Evolutionary conservation across 2,113 vertebrate genomes (phyloP).

Genomic region (Cebidichthys violaceus): DNA sequence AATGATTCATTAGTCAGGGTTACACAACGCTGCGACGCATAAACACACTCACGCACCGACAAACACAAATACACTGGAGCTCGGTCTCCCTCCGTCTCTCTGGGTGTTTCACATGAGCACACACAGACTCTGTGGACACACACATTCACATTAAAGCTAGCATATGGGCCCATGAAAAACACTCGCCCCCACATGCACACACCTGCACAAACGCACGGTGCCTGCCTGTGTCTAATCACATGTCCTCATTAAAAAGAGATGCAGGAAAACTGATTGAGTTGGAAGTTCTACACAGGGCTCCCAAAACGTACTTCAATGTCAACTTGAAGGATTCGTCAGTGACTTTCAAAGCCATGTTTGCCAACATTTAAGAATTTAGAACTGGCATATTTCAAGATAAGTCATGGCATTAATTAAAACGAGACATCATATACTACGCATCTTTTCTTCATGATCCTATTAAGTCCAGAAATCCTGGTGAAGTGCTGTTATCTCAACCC

Average conservation of each 20-base stretch:
- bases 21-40: constrained; percentile 72
- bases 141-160: constrained; percentile 14
- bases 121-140: neutral
- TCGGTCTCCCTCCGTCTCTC: constrained; percentile 22
- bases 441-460: constrained; percentile 26
- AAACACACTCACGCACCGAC: constrained; percentile 58
- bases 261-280: constrained; percentile 60
- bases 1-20: constrained; percentile 86
- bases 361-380: constrained; percentile 23
- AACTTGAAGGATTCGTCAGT: constrained; percentile 36
- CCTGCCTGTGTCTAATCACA: constrained; percentile 55
- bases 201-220: constrained; percentile 1
- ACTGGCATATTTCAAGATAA: constrained; percentile 28
- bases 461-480: constrained; percentile 23
- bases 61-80: constrained; percentile 40
- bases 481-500: constrained; percentile 24
- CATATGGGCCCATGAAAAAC: constrained; percentile 43
- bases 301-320: constrained; percentile 45
- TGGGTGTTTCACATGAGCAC: constrained; percentile 2
- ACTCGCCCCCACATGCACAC: neutral
- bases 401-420: constrained; percentile 40
- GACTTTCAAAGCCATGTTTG: constrained; percentile 39
- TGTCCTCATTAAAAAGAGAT: constrained; percentile 72
- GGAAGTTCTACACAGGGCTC: constrained; percentile 17
- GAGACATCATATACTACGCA: neutral